phyloP scores from a whole-genome alignment of 2,888 invertebrate species.

The Camptogramma bilineatum region DNA sequence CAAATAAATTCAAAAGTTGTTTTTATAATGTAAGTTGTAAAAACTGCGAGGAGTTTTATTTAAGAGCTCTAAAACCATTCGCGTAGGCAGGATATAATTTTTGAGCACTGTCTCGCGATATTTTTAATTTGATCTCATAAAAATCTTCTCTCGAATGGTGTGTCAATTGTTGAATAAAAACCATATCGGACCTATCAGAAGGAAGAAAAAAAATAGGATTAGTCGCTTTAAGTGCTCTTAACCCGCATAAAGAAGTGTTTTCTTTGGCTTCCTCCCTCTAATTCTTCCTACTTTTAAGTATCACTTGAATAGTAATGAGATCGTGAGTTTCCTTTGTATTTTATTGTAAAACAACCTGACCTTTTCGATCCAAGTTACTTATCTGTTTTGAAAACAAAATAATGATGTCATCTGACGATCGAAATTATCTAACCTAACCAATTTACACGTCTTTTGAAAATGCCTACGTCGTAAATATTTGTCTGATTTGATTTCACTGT shows the following conservation, averaged over 20 bases:
- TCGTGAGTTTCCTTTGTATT: conserved; percentile 6
- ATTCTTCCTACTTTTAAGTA: conserved; percentile 49
- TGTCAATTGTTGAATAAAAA: not conserved
- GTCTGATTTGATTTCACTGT: too few species aligned
- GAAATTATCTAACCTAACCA: not conserved
- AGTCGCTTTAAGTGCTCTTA: conserved; percentile 62
- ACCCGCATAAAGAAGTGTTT: conserved; percentile 63
- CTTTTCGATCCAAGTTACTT: not conserved
- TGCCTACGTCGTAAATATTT: too few species aligned
- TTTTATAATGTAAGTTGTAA: conserved; percentile 54
- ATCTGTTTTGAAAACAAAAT: conserved; percentile 4
- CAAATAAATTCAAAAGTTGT: conserved; percentile 54
- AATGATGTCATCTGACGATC: conserved; percentile 8
- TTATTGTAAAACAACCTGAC: conserved; percentile 3
- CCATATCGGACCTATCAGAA: conserved; percentile 36
- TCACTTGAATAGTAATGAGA: conserved; percentile 38
- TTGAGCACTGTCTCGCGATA: conserved; percentile 53
- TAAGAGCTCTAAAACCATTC: conserved; percentile 63
- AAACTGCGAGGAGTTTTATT: conserved; percentile 58
- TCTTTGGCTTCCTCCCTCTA: conserved; percentile 65
- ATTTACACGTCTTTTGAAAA: not conserved
- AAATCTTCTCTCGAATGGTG: conserved; percentile 36
- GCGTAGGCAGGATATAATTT: conserved; percentile 61
- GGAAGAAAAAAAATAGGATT: conserved; percentile 56
- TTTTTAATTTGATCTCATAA: conserved; percentile 46